Evolutionary conservation across 2,888 invertebrate species (phyloP), one percentile per base, ranked within the genome.

Genomic region (Pandemis cinnamomeana): DNA sequence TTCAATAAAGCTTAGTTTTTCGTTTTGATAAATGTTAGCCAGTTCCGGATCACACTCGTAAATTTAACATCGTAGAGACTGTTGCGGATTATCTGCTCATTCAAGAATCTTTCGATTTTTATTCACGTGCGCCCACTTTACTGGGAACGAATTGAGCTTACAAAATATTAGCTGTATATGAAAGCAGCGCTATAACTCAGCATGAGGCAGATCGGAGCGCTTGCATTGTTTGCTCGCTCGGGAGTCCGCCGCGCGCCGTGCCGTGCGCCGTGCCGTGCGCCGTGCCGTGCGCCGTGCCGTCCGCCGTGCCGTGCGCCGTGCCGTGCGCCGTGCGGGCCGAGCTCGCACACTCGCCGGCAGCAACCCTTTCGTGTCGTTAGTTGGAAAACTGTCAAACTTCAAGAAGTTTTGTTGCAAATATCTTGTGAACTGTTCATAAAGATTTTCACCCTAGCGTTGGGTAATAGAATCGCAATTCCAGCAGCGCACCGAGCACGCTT

Each of bases 81-180:
- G 51, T n/a, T 53, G 15, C 2, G 8, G n/a, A 13, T 48, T 48
- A 13, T 11, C 53, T 55, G 5, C 7, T 13, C 53, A 7, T 20
- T 6, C 53, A 1, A n/a, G 15, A 55, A 15, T 2, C 8, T 15
- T 55, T 20, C 8, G 8, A 55, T 7, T 67, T 41, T 53, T 53
- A 53, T 67, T 67, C 67, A 58, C 48, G 44, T 10, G 60, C 53
- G 10, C 44, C 8, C 36, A 20, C 55, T 67, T 62, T 63, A 42
- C 61, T 41, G 42, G 27, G n/a, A 10, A 60, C 42, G 7, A 42
- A 60, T 53, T 60, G 69, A 71, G 77, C 75, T 74, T 78, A 78
- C 81, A 82, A 20, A 82, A 82, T 83, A 81, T 81, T 77, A 81
- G 82, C 82, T 82, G 82, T 82, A 81, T 82, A 75, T 78, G 77